Conservation (phyloP, 1,140 invertebrate species). For the Calosoma granatense region DNA sequence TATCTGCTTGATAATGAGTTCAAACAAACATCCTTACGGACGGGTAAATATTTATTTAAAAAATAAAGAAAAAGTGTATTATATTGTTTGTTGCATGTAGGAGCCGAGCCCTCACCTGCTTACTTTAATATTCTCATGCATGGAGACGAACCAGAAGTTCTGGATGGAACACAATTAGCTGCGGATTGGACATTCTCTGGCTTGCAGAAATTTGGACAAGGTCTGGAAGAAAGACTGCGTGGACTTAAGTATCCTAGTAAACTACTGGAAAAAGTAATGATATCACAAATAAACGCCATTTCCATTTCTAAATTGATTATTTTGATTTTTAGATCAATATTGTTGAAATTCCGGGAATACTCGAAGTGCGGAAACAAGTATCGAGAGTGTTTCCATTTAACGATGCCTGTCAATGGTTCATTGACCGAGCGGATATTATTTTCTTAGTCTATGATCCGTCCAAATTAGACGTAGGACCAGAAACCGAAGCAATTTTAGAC, state of each 20-base stretch:
- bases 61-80: not conserved
- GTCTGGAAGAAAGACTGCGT: constrained; percentile 76
- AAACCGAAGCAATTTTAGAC: constrained; percentile 87
- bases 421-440: constrained; percentile 89
- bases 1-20: constrained; percentile 83
- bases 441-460: constrained; percentile 92
- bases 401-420: constrained; percentile 94
- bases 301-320: not conserved
- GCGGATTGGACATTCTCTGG: constrained; percentile 90
- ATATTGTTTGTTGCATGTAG: constrained; percentile 39
- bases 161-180: constrained; percentile 85
- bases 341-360: constrained; percentile 90
- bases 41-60: constrained; percentile 47
- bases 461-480: constrained; percentile 88
- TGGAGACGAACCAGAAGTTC: constrained; percentile 70
- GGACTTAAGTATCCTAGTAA: constrained; percentile 73
- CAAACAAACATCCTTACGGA: constrained; percentile 68
- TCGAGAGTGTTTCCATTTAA: constrained; percentile 90
- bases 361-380: constrained; percentile 88
- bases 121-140: constrained; percentile 91
- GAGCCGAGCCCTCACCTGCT: constrained; percentile 84
- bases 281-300: constrained; percentile 3
- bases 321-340: constrained; percentile 70
- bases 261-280: constrained; percentile 75
- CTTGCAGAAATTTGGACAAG: constrained; percentile 90